Conservation (phyloP, 2,113 vertebrate species). For the Ploceus nigricollis region DNA sequence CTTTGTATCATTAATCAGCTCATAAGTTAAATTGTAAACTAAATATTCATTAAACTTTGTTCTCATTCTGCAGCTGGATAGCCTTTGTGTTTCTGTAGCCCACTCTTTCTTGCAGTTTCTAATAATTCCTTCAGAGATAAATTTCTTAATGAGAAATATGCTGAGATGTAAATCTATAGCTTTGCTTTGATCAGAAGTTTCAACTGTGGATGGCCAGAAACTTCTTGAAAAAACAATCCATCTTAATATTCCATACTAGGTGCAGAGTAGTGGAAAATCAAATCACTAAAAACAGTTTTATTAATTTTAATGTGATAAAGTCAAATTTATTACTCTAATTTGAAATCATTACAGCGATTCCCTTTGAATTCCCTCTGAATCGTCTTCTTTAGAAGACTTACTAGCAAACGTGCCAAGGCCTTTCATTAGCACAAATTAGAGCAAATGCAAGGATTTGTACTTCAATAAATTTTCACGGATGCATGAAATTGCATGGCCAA, state of each 20-base stretch:
- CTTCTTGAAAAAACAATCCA: not conserved
- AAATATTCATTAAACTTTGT: not conserved
- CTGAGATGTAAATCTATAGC: not conserved
- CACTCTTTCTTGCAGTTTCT: not conserved
- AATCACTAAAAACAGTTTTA: slow-evolving; percentile 36
- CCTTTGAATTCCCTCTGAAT: slow-evolving; percentile 25
- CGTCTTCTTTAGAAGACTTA: not conserved
- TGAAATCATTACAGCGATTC: slow-evolving; percentile 45
- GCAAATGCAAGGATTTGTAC: slow-evolving; percentile 49
- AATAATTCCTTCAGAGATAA: not conserved
- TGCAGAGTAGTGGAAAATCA: slow-evolving; percentile 5
- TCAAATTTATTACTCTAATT: slow-evolving; percentile 55
- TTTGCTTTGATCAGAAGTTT: slow-evolving; percentile 9
- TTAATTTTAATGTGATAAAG: slow-evolving; percentile 51
- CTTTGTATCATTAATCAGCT: not conserved
- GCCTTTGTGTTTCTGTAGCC: not conserved
- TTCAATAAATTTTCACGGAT: slow-evolving; percentile 56
- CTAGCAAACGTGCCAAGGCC: slow-evolving; percentile 26
- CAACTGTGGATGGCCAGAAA: not conserved
- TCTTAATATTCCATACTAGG: not conserved
- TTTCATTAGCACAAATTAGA: slow-evolving; percentile 62
- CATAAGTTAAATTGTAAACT: not conserved
- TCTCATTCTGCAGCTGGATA: not conserved
- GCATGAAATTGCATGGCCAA: slow-evolving; percentile 52
- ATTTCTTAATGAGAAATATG: not conserved